Evolutionary conservation across 1,140 invertebrate genomes (phyloP), one percentile per base, ranked within the genome.

Genomic region (Metaphire vulgaris): DNA sequence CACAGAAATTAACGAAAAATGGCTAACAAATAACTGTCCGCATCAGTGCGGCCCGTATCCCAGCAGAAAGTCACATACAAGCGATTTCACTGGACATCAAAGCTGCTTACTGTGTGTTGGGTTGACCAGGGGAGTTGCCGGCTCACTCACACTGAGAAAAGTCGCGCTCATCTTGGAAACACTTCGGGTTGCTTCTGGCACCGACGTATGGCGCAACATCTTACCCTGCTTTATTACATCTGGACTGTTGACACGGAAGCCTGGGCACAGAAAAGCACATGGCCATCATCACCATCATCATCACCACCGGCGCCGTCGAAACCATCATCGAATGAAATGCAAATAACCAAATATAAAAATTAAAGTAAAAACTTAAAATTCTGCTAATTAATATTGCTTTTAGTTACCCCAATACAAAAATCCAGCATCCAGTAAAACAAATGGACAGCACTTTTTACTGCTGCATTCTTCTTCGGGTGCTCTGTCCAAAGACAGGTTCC

Each of bases 101-200:
- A 65, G 14, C 26, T 72, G 12, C 15, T 64, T 34, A 68, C 64
- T 67, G 64, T 2, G n/a, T 68, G 64, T 75, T 56, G 72, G 15
- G 76, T 56, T 56, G 41, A 21, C 21, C 6, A 56, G 21, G 26
- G 74, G 69, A 0, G 67, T 31, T 34, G 72, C 28, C 1, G 80
- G 76, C 28, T 82, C 81, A 74, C 79, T 80, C 28, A 76, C 66
- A 16, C 72, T 79, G 77, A 15, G 81, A 82, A 56, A 76, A 72
- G 12, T 73, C 30, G 16, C 78, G 79, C 26, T 72, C 29, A 6
- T 82, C 81, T 2, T 79, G 77, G 26, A 31, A 32, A 29, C 76
- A 74, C 72, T 66, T 28, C 29, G 28, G 14, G 41, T 29, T 15
- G 70, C 33, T 26, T 77, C 76, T 21, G 69, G 41, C 30, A 30